Evolutionary conservation across 1,140 invertebrate genomes (phyloP), one percentile per base, ranked within the genome.

Genomic region (Drosophila malerkotliana): DNA sequence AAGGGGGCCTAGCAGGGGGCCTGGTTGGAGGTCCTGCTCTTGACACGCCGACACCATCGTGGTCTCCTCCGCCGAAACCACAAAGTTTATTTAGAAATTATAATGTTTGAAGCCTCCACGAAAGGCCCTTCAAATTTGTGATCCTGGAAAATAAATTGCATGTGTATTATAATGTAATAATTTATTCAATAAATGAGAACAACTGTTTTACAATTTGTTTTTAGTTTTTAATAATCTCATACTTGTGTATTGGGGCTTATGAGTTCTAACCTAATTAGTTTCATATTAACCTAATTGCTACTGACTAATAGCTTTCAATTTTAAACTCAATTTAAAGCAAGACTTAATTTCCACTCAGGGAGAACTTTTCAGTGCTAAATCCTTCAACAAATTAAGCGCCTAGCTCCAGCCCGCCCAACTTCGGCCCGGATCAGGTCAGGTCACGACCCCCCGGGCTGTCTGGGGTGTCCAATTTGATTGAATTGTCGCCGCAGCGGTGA

Each of bases 31-130:
- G 67, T 32, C 52, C 80, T 80, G 81, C 64, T 77, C 77, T 67
- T 85, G 81, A 85, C 81, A 77, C 68, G 64, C 45, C 48, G 66
- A 61, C 68, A 56, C 71, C 59, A 37, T 26, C 47, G 37, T 39
- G 60, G 60, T 28, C 18, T 21, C 32, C 60, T 28, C 21, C 30
- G 14, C 32, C 34, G 12, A 71, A 72, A 77, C 74, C 74, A 51
- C 77, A 85, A 75, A 77, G 82, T 85, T 85, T 87, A 87, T 87
- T 85, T 85, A 75, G 58, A 87, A 87, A 85, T 85, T 85, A 87
- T 85, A 85, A 80, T 69, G 60, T 77, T 49, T 26, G 2, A 45
- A 53, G 48, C 49, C 54, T 18, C 30, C 28, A 26, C 41, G 37
- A 9, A 28, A 53, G 30, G 10, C 18, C 39, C 37, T 24, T 34